Conservation (phyloP, 64 coral and sea anemone genomes). For the Montipora capricornis region DNA sequence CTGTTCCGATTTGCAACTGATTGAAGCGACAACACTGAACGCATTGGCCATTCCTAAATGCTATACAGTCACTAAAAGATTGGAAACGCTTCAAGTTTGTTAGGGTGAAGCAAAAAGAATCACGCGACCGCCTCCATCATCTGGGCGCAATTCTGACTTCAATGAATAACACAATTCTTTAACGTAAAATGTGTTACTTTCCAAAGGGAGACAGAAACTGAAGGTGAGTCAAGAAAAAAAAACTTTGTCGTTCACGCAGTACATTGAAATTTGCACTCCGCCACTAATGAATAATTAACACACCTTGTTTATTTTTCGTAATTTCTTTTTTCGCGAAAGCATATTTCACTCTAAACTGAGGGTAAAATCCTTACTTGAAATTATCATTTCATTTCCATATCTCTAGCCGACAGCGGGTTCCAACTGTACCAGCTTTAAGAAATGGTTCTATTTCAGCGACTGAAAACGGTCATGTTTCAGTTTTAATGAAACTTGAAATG, state of each 20-base stretch:
- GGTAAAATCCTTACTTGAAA: background rate
- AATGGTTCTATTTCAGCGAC: too few relatives aligned
- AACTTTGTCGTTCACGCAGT: background rate
- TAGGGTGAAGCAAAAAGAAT: background rate
- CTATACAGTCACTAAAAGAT: background rate
- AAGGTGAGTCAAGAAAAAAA: conserved; percentile 9
- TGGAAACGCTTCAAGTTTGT: background rate
- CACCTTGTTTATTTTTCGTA: conserved; percentile 1
- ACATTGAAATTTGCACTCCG: conserved; percentile 1
- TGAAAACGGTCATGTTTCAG: too few relatives aligned
- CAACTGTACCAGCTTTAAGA: too few relatives aligned
- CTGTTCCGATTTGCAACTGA: background rate
- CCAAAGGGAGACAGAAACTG: background rate
- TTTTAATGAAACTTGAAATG: too few relatives aligned
- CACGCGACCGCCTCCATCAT: background rate
- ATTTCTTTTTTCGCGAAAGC: background rate
- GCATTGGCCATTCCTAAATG: conserved; percentile 7
- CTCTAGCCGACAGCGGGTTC: background rate
- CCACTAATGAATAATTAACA: conserved; percentile 29
- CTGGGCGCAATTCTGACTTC: background rate
- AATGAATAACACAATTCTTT: background rate
- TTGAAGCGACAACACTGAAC: background rate
- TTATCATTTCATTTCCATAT: background rate
- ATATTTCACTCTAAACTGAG: background rate
- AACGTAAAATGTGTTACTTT: background rate